Base-by-base conservation (phyloP, 1,140 invertebrate species). In the Drosophila cardini region DNA sequence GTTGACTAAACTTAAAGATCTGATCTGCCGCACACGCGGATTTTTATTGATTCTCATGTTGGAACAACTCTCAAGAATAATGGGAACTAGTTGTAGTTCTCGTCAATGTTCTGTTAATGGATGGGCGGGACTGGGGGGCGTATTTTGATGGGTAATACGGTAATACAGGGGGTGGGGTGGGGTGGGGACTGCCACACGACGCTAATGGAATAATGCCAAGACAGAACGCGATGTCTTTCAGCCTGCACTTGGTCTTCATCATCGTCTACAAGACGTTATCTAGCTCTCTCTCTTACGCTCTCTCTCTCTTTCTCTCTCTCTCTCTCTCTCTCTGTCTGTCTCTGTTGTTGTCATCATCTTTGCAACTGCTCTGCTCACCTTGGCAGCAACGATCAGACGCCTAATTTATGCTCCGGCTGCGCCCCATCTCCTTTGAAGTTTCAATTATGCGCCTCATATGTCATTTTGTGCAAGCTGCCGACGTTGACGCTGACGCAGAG, bases 391-490 rank as follows among this genome's bases (percentile, higher is more conserved):
- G 82, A 87, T 86, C 82, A 83, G 82, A 65, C 71, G 84, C 80
- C 83, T 87, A 87, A 87, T 87, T 87, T 87, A 87, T 87, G 83
- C 83, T 70, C 79, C 82, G 83, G 76, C 85, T 72, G 76, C 76
- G 80, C 73, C 84, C 73, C 75, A 78, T 76, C 78, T 75, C 78
- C 83, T 90, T 90, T 90, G 87, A 90, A 90, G 87, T 90, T 90
- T 90, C 87, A 90, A 90, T 90, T 90, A 90, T 90, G 86, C 76
- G 87, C 77, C 82, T 90, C 87, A 90, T 90, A 90, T 90, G 87
- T 90, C 87, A 90, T 90, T 89, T 84, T 89, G 85, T 89, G 84
- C 80, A 84, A 80, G 70, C 72, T 43, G 69, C 30, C 46, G 63
- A 58, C 64, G 61, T 55, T 64, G 61, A 38, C 55, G 42, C 43